A percentile compares a stretch with the other conserved stretches of the same genome.
Conservation (phyloP, 2,888 invertebrate genomes). For the Phytoseiulus persimilis region DNA sequence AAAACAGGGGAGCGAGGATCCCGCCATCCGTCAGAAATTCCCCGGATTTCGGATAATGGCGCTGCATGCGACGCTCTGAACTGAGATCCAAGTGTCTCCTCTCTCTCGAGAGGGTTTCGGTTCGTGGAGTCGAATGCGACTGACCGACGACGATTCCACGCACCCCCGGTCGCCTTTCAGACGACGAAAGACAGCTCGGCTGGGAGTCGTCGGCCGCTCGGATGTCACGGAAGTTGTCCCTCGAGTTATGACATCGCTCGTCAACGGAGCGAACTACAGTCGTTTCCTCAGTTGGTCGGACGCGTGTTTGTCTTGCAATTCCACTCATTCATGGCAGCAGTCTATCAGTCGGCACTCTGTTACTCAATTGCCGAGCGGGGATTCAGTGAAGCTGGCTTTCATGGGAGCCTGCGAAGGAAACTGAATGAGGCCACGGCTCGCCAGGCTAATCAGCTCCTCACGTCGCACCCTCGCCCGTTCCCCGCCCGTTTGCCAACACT, state of each 20-base stretch:
- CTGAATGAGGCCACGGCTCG: neutral
- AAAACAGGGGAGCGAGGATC: too few species aligned
- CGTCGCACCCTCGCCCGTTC: neutral
- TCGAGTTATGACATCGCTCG: neutral
- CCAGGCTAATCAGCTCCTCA: neutral
- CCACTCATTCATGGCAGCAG: neutral
- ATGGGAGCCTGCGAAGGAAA: neutral
- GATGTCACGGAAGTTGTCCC: neutral
- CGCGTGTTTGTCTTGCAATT: neutral
- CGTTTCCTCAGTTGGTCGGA: neutral
- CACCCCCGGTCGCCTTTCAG: neutral
- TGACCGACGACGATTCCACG: too few species aligned
- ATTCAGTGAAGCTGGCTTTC: neutral
- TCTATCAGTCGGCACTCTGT: conserved; percentile 5
- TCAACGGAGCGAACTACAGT: neutral
- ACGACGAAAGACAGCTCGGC: neutral
- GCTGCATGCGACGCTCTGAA: too few species aligned
- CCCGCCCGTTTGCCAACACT: neutral
- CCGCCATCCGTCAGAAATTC: too few species aligned
- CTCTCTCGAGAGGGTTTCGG: too few species aligned
- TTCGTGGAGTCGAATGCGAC: too few species aligned
- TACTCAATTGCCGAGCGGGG: neutral
- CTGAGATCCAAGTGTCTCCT: too few species aligned
- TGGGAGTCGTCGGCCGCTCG: neutral
- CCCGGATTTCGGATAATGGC: too few species aligned